Evolutionary conservation across 1,140 invertebrate species (phyloP).

Genomic region (Zaprionus africanus): DNA sequence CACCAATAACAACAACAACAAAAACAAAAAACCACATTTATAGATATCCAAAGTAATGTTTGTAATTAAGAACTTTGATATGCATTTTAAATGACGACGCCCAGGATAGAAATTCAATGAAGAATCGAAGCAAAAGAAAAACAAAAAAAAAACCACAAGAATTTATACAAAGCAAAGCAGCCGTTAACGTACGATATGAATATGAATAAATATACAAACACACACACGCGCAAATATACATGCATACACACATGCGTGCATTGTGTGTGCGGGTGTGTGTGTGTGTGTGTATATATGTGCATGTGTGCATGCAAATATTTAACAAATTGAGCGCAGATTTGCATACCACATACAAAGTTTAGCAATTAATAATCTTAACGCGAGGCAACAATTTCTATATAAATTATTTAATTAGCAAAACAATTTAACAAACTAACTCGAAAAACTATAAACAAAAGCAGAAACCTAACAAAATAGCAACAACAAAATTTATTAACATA

Average conservation of each 20-base stretch:
- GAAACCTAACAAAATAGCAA: constrained; percentile 25
- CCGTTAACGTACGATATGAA: constrained; percentile 60
- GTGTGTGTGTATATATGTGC: constrained; percentile 49
- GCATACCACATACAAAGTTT: constrained; percentile 32
- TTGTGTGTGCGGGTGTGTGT: constrained; percentile 41
- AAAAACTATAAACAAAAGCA: constrained; percentile 31
- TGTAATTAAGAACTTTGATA: constrained; percentile 74
- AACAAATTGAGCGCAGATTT: constrained; percentile 30
- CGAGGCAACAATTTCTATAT: constrained; percentile 46
- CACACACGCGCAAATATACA: constrained; percentile 40
- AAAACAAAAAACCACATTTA: neutral
- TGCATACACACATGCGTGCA: neutral
- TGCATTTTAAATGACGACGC: constrained; percentile 77
- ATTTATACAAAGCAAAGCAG: constrained; percentile 79
- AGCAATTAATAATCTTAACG: constrained; percentile 30
- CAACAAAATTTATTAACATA: constrained; percentile 32
- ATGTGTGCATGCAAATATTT: constrained; percentile 56
- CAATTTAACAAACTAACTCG: constrained; percentile 28
- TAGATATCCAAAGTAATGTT: constrained; percentile 36
- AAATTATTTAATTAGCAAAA: constrained; percentile 48
- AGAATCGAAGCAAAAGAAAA: constrained; percentile 29
- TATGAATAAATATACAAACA: constrained; percentile 36
- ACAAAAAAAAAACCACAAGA: constrained; percentile 53
- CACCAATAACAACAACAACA: constrained; percentile 13
- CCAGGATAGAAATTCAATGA: constrained; percentile 52